Conservation (phyloP, 1,140 invertebrate species). For the Nixonia krombeini region DNA sequence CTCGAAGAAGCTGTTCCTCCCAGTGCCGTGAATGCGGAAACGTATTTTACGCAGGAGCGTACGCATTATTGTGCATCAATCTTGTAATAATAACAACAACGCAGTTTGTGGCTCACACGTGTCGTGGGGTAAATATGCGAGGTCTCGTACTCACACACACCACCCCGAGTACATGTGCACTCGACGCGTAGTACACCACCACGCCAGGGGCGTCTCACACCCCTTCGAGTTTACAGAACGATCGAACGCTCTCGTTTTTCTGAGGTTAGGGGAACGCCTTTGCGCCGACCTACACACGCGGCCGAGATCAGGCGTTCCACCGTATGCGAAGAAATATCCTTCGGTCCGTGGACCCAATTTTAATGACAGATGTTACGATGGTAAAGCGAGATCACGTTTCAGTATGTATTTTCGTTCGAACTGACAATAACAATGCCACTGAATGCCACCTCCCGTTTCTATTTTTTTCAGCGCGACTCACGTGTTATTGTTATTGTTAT, state of each 20-base stretch:
- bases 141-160: slow-evolving; percentile 24
- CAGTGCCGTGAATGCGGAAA: neutral
- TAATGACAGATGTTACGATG: no score
- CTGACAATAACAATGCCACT: slow-evolving; percentile 12
- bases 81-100: slow-evolving; percentile 3
- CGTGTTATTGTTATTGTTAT: slow-evolving; percentile 35
- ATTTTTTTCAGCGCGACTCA: slow-evolving; percentile 1
- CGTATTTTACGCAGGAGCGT: neutral
- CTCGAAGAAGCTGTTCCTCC: neutral
- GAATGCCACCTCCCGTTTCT: neutral
- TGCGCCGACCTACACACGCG: slow-evolving; percentile 11
- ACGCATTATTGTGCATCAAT: neutral
- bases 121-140: slow-evolving; percentile 49
- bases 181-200: slow-evolving; percentile 18
- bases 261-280: slow-evolving; percentile 43
- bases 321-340: no score
- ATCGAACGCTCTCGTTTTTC: slow-evolving; percentile 45
- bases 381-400: no score
- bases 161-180: slow-evolving; percentile 51
- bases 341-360: no score
- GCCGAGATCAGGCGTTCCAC: neutral
- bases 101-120: slow-evolving; percentile 27
- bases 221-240: slow-evolving; percentile 14
- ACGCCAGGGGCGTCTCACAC: slow-evolving; percentile 30
- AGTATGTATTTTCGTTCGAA: slow-evolving; percentile 23